phyloP scores from a whole-genome alignment of 2,888 invertebrate genomes.

The Campoplex nolae region DNA sequence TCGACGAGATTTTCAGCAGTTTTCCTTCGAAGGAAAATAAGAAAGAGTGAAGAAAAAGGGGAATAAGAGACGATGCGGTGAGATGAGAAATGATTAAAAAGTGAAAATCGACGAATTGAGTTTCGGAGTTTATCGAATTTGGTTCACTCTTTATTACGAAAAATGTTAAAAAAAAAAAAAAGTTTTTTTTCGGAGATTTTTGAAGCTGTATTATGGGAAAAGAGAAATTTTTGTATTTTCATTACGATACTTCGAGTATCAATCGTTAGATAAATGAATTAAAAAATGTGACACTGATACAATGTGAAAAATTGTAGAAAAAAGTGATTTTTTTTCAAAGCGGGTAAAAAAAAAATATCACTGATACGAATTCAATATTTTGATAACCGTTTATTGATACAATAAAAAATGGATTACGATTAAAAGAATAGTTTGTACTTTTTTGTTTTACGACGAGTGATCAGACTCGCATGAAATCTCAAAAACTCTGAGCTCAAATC shows the following conservation, averaged over 20 bases:
- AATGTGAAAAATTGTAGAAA: not conserved
- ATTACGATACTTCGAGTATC: not conserved
- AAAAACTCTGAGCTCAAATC: not conserved
- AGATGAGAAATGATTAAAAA: too few species aligned
- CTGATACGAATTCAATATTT: not conserved
- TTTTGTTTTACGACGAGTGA: not conserved
- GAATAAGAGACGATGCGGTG: too few species aligned
- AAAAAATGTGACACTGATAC: not conserved
- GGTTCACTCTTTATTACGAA: not conserved
- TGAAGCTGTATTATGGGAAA: not conserved
- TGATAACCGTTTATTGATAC: not conserved
- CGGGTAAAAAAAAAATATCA: not conserved
- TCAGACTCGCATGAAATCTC: not conserved
- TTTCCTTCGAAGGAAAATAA: too few species aligned
- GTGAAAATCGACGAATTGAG: too few species aligned
- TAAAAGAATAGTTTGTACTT: slow-evolving; percentile 25
- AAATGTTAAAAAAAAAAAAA: not conserved
- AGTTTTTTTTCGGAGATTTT: not conserved
- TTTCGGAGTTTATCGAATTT: not conserved
- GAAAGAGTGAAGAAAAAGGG: too few species aligned
- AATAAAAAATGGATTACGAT: slow-evolving; percentile 1
- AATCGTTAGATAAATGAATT: not conserved
- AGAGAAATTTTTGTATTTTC: not conserved
- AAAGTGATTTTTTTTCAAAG: not conserved
- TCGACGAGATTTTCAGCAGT: too few species aligned